phyloP scores from a whole-genome alignment of 2,113 vertebrate species.

The Orcinus orca region DNA sequence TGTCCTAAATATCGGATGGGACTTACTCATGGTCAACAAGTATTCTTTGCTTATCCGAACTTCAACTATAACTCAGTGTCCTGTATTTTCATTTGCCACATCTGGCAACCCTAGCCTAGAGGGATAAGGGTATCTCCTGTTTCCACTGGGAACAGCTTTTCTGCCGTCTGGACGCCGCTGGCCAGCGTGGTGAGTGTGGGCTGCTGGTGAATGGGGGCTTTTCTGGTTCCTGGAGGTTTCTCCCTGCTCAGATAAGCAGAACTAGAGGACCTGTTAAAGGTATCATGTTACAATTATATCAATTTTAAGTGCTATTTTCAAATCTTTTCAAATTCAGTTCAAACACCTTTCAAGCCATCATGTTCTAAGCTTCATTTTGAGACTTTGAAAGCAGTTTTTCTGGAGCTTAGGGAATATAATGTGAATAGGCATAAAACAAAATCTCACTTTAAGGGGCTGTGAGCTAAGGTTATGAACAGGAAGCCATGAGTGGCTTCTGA shows the following conservation, averaged over 20 bases:
- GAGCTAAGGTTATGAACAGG: not conserved
- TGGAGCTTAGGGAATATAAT: not conserved
- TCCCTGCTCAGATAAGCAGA: not conserved
- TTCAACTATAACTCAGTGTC: not conserved
- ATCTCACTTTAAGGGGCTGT: not conserved
- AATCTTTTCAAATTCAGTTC: not conserved
- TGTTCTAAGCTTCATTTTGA: not conserved
- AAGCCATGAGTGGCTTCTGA: not conserved
- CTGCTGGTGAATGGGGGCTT: too few relatives aligned
- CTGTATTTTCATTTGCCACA: not conserved
- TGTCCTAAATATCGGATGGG: not conserved
- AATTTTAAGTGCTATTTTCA: not conserved
- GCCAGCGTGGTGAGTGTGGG: not conserved
- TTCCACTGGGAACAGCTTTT: not conserved
- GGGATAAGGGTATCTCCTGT: not conserved
- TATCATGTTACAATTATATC: not conserved
- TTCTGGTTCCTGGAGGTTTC: not conserved
- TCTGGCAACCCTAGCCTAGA: not conserved
- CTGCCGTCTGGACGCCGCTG: fast-evolving
- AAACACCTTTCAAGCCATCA: not conserved
- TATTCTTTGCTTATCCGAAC: not conserved
- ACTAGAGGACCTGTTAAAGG: not conserved
- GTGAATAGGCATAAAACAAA: not conserved
- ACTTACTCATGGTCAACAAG: not conserved
- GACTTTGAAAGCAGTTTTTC: not conserved